Base-by-base conservation (phyloP, 1,140 invertebrate species). In the Apis laboriosa region DNA sequence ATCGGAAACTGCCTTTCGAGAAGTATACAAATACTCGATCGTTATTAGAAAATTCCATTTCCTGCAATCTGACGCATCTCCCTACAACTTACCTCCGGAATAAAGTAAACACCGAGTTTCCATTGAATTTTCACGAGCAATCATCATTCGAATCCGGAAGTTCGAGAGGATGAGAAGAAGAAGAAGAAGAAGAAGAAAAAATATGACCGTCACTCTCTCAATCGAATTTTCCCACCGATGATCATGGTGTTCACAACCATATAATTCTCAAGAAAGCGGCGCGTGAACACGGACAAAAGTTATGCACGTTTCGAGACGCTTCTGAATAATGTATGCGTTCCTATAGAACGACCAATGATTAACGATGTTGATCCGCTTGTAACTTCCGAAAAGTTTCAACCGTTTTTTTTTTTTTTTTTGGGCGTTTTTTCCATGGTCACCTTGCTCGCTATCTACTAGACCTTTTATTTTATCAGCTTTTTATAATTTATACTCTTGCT, bases 251-350 rank as follows among this genome's bases (percentile, higher is more conserved):
- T 43, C 5, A 0, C 5, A 43, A 5, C 34, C 34, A 7, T 43
- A 43, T n/a, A n/a, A 43, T 43, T 53, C 51, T 8, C 28, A 66
- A 79, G 76, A 81, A 85, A 80, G 56, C 55, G 80, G 58, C 79
- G 72, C 84, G 77, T 80, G 79, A 88, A 88, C 86, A 83, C 87
- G 83, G 86, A 85, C 86, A 88, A 88, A 88, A 86, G 84, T 85
- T 88, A 88, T 88, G 87, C 87, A 88, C 85, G 63, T 58, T 58
- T 77, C 83, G 77, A 78, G 82, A 88, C 84, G 87, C 83, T 85
- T 63, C 77, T 88, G 87, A 88, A 88, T 88, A 88, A 88, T 88
- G 73, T 78, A 88, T 88, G 63, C 64, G 75, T n/a, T n/a, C 51
- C 86, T 82, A 88, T 87, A 79, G 70, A 67, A 24, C 53, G 61